Evolutionary conservation across 2,113 vertebrate genomes (phyloP), one percentile per base, ranked within the genome.

Genomic region (Podarcis muralis): DNA sequence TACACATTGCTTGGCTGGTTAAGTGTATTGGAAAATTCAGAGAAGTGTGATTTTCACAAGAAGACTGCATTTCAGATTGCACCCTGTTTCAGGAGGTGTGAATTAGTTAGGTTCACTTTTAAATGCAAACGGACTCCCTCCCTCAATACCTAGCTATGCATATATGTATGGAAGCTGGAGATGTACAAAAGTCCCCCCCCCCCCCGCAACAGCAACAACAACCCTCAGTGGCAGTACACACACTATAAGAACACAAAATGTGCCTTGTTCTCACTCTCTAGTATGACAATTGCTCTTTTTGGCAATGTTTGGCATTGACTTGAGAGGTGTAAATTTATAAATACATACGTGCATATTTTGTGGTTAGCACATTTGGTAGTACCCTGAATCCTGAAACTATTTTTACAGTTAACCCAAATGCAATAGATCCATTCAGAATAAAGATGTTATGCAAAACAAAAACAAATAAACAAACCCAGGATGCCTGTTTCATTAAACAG

Each of bases 321-420:
- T 2, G 5, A 30, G 27, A 27, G 4, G 16, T n/a, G 11, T 35
- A 12, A 3, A 65, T 62, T 12, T 81, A 35, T 81, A 79, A 94
- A 87, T 15, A 76, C 15, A 20, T 25, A 12, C 22, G 13, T 11
- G 3, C 37, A 12, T n/a, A 18, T 22, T 13, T 86, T 69, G 37
- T 83, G 89, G 76, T 4, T 81, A 88, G 22, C 66, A 81, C 83
- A 87, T 93, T 92, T 75, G 43, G 15, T 83, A 62, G 72, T 69
- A 48, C 69, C 0, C 30, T 6, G 66, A 84, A 22, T 59, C 83
- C 88, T 90, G 90, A 13, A 82, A 89, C 11, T 3, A 32, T 48
- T 66, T 77, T 53, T 32, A 23, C 22, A 25, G 65, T 18, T 35
- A n/a, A 48, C 66, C 53, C 8, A 15, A 43, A 83, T 27, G 37